Base-by-base conservation (phyloP, 2,888 invertebrate genomes). In the Macrostomum cliftonense region DNA sequence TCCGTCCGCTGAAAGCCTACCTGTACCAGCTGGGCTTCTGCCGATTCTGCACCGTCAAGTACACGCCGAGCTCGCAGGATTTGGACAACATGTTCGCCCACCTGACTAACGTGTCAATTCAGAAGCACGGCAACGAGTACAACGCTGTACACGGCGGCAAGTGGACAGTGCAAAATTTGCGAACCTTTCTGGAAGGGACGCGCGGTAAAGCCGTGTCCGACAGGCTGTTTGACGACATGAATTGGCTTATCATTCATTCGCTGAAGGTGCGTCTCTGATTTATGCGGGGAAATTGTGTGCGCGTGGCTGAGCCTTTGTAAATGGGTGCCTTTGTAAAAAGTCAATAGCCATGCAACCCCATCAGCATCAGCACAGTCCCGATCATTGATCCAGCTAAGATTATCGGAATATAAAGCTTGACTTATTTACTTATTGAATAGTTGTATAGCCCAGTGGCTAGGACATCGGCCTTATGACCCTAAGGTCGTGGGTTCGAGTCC, bases 31-130 rank as follows among this genome's bases (percentile, higher is more conserved):
- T 84, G 46, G 91, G 91, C 11, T 93, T 93, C 72, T 88, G 89
- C 68, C 78, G 91, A 50, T 93, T 93, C 73, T 93, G 89, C 62
- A 88, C 89, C 0, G 85, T 89, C 45, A 89, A 89, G 67, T 91
- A 91, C 57, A 68, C 65, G 53, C 63, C 69, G 39, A 67, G 61
- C 51, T 52, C 64, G 13, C 67, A 63, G 55, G 70, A 70, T 47
- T 59, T 71, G 42, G 71, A 71, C 56, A 72, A 71, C 53, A 70
- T 71, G 70, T 91, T 86, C 63, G 83, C 89, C 47, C 91, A 91
- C 74, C 75, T 91, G 47, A 91, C 91, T 12, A 93, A 93, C 67
- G 91, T 91, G 4, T 89, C 91, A 51, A 87, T 93, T n/a, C 93
- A 95, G 71, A 91, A 89, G 70, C 87, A 88, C 64, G 89, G 89